These are phyloP conservation scores for Alosa sapidissima DNA, from an alignment of 2,797 vertebrate genomes.

Conservation along the genomic window DNA sequence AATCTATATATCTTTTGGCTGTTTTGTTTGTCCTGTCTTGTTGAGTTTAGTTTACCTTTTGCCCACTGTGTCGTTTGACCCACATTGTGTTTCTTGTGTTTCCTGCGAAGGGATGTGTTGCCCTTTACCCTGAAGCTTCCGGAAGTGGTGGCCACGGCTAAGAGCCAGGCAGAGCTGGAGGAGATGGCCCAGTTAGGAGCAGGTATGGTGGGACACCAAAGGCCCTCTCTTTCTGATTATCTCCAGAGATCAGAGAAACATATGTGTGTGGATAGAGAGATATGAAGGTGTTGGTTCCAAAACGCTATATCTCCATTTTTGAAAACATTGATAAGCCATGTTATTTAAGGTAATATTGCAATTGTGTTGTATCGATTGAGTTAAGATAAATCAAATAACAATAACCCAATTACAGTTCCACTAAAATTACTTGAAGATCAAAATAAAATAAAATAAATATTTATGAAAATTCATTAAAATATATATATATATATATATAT, in stretches of 20 bases:
- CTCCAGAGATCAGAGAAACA: neutral
- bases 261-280: neutral
- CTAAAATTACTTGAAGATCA: no score
- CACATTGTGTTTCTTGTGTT: slow-evolving; percentile 22
- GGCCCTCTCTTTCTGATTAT: neutral
- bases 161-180: slow-evolving; percentile 81
- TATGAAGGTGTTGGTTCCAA: neutral
- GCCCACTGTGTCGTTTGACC: neutral
- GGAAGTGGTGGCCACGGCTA: slow-evolving; percentile 78
- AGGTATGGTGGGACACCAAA: slow-evolving; percentile 65
- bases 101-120: slow-evolving; percentile 82
- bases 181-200: slow-evolving; percentile 83
- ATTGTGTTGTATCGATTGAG: no score
- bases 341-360: no score
- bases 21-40: neutral
- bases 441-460: no score
- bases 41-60: neutral
- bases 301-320: no score
- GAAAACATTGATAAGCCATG: no score
- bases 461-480: no score
- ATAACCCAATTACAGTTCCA: no score
- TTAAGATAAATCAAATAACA: no score
- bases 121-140: slow-evolving; percentile 90
- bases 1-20: neutral
- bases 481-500: no score